A percentile compares a stretch with the other conserved stretches of the same genome.
phyloP scores from a whole-genome alignment of 2,113 vertebrate genomes.

The Atlantisia rogersi region DNA sequence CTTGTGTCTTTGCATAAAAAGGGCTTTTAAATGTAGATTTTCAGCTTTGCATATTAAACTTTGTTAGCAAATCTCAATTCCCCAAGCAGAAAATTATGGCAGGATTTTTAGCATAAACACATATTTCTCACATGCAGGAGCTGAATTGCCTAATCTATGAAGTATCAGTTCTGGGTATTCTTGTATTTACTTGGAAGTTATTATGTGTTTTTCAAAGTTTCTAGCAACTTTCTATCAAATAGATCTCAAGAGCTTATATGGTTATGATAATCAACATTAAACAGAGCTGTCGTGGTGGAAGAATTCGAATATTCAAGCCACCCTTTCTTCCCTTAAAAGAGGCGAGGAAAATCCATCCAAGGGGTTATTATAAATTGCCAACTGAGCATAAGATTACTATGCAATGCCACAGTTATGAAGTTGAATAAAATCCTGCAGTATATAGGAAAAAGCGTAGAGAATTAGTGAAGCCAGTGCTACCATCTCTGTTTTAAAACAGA shows the following conservation, averaged over 20 bases:
- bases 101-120: conserved; percentile 54
- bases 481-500: background rate
- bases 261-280: conserved; percentile 60
- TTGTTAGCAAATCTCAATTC: conserved; percentile 47
- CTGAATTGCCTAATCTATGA: background rate
- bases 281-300: background rate
- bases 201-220: conserved; percentile 50
- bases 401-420: background rate
- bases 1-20: conserved; percentile 31
- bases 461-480: background rate
- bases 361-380: conserved; percentile 56
- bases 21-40: conserved; percentile 50
- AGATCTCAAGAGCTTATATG: conserved; percentile 41
- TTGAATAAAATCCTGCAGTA: conserved; percentile 1
- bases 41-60: conserved; percentile 48
- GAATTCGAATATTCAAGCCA: conserved; percentile 49
- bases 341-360: conserved; percentile 52
- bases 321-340: conserved; percentile 9
- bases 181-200: conserved; percentile 56
- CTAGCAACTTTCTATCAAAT: conserved; percentile 26
- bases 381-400: conserved; percentile 32
- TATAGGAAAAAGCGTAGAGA: background rate
- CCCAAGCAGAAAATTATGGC: conserved; percentile 40
- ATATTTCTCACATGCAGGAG: background rate
- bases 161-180: conserved; percentile 44